A percentile compares a stretch with the other conserved stretches of the same genome.
phyloP scores from a whole-genome alignment of 1,140 invertebrate genomes.

The Battus philenor region DNA sequence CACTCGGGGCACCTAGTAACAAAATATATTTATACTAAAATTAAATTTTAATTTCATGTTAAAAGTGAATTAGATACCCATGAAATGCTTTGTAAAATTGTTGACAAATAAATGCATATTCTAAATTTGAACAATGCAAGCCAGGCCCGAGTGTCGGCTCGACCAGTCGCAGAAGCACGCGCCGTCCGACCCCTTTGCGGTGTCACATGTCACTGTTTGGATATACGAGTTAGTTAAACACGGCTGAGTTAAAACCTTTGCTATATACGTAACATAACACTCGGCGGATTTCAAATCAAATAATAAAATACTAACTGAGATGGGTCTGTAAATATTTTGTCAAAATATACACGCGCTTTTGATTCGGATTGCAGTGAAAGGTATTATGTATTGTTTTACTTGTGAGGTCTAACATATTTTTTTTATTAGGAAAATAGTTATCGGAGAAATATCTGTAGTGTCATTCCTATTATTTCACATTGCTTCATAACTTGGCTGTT shows the following conservation, averaged over 20 bases:
- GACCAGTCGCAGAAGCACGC: not conserved
- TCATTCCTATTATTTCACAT: too few relatives aligned
- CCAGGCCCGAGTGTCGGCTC: too few relatives aligned
- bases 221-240: slow-evolving; percentile 6
- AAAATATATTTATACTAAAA: too few relatives aligned
- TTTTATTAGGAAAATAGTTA: too few relatives aligned
- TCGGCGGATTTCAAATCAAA: slow-evolving; percentile 17
- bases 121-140: slow-evolving; percentile 19
- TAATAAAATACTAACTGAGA: slow-evolving; percentile 14
- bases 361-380: slow-evolving; percentile 9
- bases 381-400: not conserved
- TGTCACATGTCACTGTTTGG: slow-evolving; percentile 14
- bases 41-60: too few relatives aligned
- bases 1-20: too few relatives aligned
- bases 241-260: slow-evolving; percentile 10
- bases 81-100: too few relatives aligned
- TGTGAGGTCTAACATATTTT: too few relatives aligned
- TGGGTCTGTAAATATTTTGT: slow-evolving; percentile 13
- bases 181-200: not conserved
- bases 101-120: too few relatives aligned
- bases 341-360: not conserved
- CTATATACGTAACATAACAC: slow-evolving; percentile 17
- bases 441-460: too few relatives aligned
- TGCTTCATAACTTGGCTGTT: too few relatives aligned
- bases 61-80: too few relatives aligned